Percentiles rank a stretch among this genome's conserved stretches.
These are phyloP conservation scores for Rhinatrema bivittatum DNA, from an alignment of 2,797 vertebrate species.

Conservation along the genomic window DNA sequence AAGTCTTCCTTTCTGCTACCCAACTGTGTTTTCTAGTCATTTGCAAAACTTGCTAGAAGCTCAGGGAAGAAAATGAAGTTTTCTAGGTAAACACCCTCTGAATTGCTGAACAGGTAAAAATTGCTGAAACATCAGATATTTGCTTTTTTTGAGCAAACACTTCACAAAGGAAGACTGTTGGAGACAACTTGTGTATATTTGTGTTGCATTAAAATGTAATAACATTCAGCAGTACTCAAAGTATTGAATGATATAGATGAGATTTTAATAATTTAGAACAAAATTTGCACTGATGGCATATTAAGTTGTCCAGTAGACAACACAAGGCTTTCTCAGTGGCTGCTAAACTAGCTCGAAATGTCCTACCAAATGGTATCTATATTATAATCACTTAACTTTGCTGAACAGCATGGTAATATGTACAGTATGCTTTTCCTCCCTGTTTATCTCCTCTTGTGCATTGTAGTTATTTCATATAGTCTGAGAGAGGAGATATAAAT, in stretches of 20 bases:
- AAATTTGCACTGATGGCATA: conserved; percentile 28
- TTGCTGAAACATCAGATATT: too few species aligned
- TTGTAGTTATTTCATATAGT: conserved; percentile 13
- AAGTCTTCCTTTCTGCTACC: too few species aligned
- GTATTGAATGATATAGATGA: conserved; percentile 24
- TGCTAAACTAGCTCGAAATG: conserved; percentile 38
- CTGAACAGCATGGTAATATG: conserved; percentile 22
- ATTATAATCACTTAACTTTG: conserved; percentile 20
- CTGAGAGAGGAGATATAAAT: conserved; percentile 10
- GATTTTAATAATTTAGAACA: conserved; percentile 38
- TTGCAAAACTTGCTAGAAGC: too few species aligned
- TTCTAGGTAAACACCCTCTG: too few species aligned
- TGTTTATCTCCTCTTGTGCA: conserved; percentile 29
- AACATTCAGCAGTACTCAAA: conserved; percentile 24
- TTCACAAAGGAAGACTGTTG: conserved; percentile 44
- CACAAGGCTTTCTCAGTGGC: conserved; percentile 23
- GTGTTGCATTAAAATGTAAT: conserved; percentile 15
- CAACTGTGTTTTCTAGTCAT: too few species aligned
- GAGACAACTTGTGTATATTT: conserved; percentile 41
- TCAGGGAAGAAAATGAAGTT: too few species aligned
- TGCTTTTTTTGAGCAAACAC: too few species aligned
- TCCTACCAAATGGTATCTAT: conserved; percentile 27
- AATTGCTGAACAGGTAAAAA: too few species aligned
- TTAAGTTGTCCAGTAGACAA: conserved; percentile 33
- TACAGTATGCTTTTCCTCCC: conserved; percentile 28